These are phyloP conservation scores for Poecilia velifera DNA, from an alignment of 2,797 vertebrate genomes.

Conservation along the genomic window DNA sequence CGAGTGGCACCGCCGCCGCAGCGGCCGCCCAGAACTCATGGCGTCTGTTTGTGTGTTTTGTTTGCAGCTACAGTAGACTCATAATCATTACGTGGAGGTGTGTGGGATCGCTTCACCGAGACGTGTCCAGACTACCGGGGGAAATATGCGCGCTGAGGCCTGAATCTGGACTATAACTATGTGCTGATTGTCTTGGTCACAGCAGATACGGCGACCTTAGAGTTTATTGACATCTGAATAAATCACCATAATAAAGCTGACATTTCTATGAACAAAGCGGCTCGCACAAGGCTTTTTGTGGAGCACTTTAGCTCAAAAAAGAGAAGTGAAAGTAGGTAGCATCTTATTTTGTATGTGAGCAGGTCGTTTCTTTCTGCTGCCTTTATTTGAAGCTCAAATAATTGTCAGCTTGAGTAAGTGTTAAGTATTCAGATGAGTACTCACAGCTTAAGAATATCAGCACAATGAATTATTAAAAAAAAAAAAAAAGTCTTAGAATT, in stretches of 20 bases:
- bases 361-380: background rate
- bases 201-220: conserved; percentile 50
- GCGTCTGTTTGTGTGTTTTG: conserved; percentile 42
- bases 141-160: conserved; percentile 33
- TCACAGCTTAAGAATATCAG: background rate
- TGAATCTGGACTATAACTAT: conserved; percentile 49
- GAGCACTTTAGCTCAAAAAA: conserved; percentile 13
- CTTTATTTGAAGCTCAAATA: background rate
- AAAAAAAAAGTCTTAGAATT: background rate
- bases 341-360: background rate
- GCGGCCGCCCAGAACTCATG: conserved; percentile 59
- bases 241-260: conserved; percentile 59
- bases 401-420: background rate
- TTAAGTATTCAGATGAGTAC: background rate
- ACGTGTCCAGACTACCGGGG: conserved; percentile 59
- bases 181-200: conserved; percentile 46
- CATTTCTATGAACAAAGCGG: conserved; percentile 47
- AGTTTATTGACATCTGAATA: conserved; percentile 70
- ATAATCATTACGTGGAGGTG: conserved; percentile 68
- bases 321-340: background rate
- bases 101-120: conserved; percentile 65
- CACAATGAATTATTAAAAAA: background rate
- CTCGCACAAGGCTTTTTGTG: conserved; percentile 15
- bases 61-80: conserved; percentile 47
- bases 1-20: conserved; percentile 59